A percentile compares a stretch with the other conserved stretches of the same genome.
Evolutionary conservation across 1,140 invertebrate genomes (phyloP).

Genomic region (Drosophila chauvacae): DNA sequence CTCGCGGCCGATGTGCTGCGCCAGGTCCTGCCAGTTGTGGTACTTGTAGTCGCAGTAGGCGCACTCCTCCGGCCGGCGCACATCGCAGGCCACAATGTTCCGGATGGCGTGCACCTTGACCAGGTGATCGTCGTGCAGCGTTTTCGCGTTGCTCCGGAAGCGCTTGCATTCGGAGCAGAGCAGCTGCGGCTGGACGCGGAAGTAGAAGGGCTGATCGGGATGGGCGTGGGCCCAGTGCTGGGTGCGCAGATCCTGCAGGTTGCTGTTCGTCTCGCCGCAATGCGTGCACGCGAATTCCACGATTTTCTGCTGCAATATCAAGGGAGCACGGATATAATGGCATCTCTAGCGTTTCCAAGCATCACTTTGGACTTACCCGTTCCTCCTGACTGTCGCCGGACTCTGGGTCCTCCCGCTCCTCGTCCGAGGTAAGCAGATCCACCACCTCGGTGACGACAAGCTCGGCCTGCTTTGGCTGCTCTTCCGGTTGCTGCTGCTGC

Average conservation of each 20-base stretch:
- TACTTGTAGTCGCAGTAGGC: conserved; percentile 54
- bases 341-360: neutral
- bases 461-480: neutral
- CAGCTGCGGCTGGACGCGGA: conserved; percentile 55
- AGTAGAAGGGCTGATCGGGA: conserved; percentile 56
- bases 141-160: conserved; percentile 44
- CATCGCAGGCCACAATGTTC: conserved; percentile 49
- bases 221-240: conserved; percentile 52
- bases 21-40: conserved; percentile 4
- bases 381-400: conserved; percentile 1
- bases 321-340: neutral
- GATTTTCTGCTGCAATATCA: conserved; percentile 1
- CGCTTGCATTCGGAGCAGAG: conserved; percentile 46
- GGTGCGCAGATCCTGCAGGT: conserved; percentile 30
- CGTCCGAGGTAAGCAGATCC: conserved; percentile 51
- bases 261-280: conserved; percentile 30
- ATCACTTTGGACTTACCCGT: neutral
- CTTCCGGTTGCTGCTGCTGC: too few species aligned
- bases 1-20: conserved; percentile 17
- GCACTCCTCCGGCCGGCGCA: conserved; percentile 37
- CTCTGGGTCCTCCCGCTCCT: conserved; percentile 26
- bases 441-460: conserved; percentile 37
- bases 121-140: conserved; percentile 43
- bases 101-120: conserved; percentile 13
- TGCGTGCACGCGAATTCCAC: conserved; percentile 52